Conservation (phyloP, 2,888 invertebrate genomes). For the Epistrophe grossulariae region DNA sequence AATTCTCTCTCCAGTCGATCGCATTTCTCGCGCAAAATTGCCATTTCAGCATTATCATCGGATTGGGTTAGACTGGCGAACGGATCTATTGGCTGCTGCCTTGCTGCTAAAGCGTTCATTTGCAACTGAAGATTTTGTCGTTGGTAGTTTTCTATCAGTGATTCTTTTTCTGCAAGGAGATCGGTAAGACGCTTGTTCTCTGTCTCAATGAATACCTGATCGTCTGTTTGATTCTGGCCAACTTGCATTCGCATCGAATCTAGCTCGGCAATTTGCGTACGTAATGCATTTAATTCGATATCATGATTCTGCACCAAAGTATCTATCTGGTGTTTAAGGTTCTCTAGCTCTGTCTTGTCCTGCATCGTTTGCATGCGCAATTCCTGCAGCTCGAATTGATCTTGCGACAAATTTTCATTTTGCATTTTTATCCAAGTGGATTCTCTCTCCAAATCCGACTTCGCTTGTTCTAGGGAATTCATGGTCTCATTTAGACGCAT, state of each 20-base stretch:
- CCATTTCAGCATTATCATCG: conserved; percentile 67
- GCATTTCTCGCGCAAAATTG: conserved; percentile 65
- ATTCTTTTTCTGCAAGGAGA: conserved; percentile 84
- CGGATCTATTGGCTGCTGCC: conserved; percentile 52
- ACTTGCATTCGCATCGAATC: conserved; percentile 82
- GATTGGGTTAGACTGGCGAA: conserved; percentile 63
- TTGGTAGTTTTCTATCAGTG: conserved; percentile 84
- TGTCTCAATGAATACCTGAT: conserved; percentile 84
- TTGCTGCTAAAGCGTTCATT: conserved; percentile 76
- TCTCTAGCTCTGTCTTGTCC: conserved; percentile 84
- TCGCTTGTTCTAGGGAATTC: conserved; percentile 80
- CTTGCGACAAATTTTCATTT: conserved; percentile 82
- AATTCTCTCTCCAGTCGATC: conserved; percentile 76
- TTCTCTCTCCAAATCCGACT: conserved; percentile 81
- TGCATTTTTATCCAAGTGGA: conserved; percentile 81
- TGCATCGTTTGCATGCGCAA: conserved; percentile 83
- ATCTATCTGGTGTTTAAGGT: conserved; percentile 82
- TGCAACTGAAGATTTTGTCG: conserved; percentile 82
- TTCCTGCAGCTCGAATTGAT: conserved; percentile 82
- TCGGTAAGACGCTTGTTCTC: conserved; percentile 86
- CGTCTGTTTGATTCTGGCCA: conserved; percentile 84
- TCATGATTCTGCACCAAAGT: conserved; percentile 82
- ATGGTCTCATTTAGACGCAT: conserved; percentile 80
- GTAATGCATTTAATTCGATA: conserved; percentile 81
- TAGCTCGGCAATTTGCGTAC: conserved; percentile 81